Evolutionary conservation across 1,140 invertebrate species (phyloP).

Genomic region (Galleria mellonella): DNA sequence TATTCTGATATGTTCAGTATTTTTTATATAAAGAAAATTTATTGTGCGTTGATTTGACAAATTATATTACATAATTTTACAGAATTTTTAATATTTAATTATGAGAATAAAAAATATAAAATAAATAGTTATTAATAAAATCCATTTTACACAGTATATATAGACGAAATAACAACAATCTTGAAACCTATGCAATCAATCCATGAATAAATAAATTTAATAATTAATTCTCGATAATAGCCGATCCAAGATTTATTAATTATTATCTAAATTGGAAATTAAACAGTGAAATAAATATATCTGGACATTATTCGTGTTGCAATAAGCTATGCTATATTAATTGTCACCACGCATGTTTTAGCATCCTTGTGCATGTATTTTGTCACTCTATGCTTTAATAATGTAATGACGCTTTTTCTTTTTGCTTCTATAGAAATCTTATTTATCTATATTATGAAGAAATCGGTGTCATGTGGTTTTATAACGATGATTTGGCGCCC

Average conservation of each 20-base stretch:
- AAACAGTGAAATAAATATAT: no score
- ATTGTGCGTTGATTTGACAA: no score
- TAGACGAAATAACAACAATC: no score
- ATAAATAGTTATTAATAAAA: no score
- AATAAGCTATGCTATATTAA: not conserved
- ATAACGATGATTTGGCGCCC: conserved; percentile 62
- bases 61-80: no score
- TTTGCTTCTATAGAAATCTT: conserved; percentile 27
- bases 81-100: no score
- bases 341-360: conserved; percentile 19
- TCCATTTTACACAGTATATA: no score
- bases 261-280: not conserved
- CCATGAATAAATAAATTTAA: no score
- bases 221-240: not conserved
- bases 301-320: not conserved
- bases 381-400: no score
- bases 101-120: no score
- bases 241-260: not conserved
- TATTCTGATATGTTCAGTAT: not conserved
- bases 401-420: conserved; percentile 30
- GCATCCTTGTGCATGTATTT: conserved; percentile 34
- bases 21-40: no score
- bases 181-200: no score
- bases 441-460: conserved; percentile 46
- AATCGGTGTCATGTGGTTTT: conserved; percentile 58